Evolutionary conservation across 2,113 vertebrate species (phyloP), one percentile per base, ranked within the genome.

Genomic region (Mionectes macconnelli): DNA sequence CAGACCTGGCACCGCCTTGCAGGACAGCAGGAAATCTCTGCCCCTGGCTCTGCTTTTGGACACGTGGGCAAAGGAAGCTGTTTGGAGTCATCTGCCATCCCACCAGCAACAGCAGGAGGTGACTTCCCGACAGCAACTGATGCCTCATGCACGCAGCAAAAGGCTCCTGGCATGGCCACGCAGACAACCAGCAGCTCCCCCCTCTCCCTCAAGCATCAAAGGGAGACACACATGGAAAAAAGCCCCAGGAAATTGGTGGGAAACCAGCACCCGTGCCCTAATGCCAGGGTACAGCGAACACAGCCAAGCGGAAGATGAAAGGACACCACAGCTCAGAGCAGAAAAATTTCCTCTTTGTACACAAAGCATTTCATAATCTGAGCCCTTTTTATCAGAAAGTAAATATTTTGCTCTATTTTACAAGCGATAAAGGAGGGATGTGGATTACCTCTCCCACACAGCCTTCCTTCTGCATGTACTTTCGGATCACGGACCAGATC

Each of bases 391-490:
- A 85, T 57, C 44, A 70, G 72, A 33, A 84, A 76, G 79, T 11
- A 57, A 63, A 10, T 6, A 59, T 30, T 84, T 62, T 62, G 31
- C 39, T 45, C 67, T 24, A 12, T 42, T 75, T 85, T 12, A 44
- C 12, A 8, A 49, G 84, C 0, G 0, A 53, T 33, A 62, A 66
- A 49, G 35, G 68, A 45, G 57, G 60, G 60, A 9, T 3, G 15
- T 0, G 0, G 76, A 52, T 98, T 97, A 99, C 99, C 99, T 99
- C 99, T 74, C 99, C 99, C 19, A 98, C 98, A 10, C 99, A 99
- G 96, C 98, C 98, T 91, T 99, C 99, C 92, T 99, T 99, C 97
- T 99, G 99, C 98, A 99, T 98, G 94, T 99, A 99, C 95, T 98
- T 99, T 56, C 99, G 98, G 31, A 99, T 98, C 3, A 98, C 93